Evolutionary conservation across 2,888 invertebrate genomes (phyloP), one percentile per base, ranked within the genome.

Genomic region (Acrobasis consociella): DNA sequence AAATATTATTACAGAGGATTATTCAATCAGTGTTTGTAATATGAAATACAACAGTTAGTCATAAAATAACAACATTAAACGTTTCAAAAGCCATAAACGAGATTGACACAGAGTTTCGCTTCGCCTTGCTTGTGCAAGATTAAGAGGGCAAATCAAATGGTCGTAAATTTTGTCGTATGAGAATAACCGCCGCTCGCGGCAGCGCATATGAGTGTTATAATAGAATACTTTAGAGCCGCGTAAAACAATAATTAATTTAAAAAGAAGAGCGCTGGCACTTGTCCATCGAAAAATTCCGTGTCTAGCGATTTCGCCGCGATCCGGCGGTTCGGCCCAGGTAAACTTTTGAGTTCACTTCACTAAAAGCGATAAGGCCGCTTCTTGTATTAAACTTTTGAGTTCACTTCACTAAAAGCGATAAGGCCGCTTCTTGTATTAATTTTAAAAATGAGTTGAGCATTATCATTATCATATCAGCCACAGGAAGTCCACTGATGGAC

Each of bases 231-330:
- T 85, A 86, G 83, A 86, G 83, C 77, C 78, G 81, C 82, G 86
- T 88, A 87, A 87, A 91, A 91, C 85, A 88, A 90, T 91, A 91
- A 92, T 91, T 91, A 90, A 91, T 90, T 86, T 87, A 83, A 86
- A 85, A 89, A 89, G 85, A 87, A 82, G 74, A 79, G 79, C 70
- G 77, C 77, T 91, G 91, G 91, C 91, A 88, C 76, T 73, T 75
- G 73, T 84, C 91, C 90, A 91, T 80, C 72, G 73, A 77, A 77
- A 86, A 86, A 87, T 85, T 86, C 84, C 80, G 74, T 66, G 74
- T 71, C 68, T 56, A 65, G 68, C 70, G 71, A 67, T 70, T 63
- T 60, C 39, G 15, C 52, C 38, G 17, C 17, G 52, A 2, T 65
- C 69, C 62, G 66, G 67, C 61, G 58, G 67, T 69, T 62, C 31